These are phyloP conservation scores for Salminus brasiliensis DNA, from an alignment of 2,113 vertebrate species.

Conservation along the genomic window DNA sequence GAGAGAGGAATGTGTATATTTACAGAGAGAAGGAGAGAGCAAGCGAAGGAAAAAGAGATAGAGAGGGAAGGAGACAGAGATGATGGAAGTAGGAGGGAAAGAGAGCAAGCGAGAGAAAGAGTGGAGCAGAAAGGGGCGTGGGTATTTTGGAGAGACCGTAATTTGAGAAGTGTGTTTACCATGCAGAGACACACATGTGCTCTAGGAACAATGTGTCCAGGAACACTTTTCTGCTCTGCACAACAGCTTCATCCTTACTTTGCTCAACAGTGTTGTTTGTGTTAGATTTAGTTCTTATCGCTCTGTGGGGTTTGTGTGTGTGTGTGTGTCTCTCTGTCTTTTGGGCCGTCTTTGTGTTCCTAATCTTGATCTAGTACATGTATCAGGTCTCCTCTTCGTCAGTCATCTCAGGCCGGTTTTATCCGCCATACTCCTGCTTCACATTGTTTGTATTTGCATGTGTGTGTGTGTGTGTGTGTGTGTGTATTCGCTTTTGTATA, in stretches of 20 bases:
- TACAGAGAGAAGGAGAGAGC: conserved; percentile 21
- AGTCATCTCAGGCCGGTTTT: neutral
- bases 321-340: neutral
- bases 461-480: conserved; percentile 6
- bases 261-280: neutral
- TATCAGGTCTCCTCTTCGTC: conserved; percentile 9
- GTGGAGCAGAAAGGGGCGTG: conserved; percentile 5
- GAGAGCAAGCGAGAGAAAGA: conserved; percentile 5
- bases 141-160: conserved; percentile 54
- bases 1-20: conserved; percentile 58
- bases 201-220: conserved; percentile 65
- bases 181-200: conserved; percentile 54
- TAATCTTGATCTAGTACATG: neutral
- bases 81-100: neutral
- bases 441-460: neutral
- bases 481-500: neutral
- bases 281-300: neutral
- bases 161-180: conserved; percentile 74
- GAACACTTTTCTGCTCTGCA: conserved; percentile 31
- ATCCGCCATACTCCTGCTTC: neutral
- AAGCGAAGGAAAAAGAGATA: neutral
- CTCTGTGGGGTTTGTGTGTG: conserved; percentile 9
- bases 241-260: neutral
- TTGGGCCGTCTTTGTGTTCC: neutral
- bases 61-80: neutral